Evolutionary conservation across 2,888 invertebrate species (phyloP).

Genomic region (Lasioglossum leucozonium): DNA sequence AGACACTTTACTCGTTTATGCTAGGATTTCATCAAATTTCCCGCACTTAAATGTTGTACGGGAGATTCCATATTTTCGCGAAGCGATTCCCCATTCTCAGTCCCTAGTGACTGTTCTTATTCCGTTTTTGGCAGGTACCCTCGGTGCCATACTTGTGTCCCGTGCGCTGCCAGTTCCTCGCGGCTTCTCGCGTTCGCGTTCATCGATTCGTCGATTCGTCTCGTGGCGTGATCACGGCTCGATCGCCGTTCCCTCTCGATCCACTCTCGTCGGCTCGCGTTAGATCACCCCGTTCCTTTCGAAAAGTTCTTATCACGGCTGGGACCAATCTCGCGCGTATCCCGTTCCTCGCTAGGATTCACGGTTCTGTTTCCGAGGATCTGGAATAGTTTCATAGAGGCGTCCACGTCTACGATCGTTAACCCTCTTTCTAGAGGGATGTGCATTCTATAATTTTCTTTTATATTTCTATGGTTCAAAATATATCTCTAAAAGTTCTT

Average conservation of each 20-base stretch:
- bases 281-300: background rate
- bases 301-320: conserved; percentile 37
- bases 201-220: conserved; percentile 42
- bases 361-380: background rate
- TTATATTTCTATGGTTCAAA: background rate
- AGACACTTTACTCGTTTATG: conserved; percentile 23
- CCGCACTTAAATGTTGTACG: background rate
- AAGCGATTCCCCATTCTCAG: background rate
- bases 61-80: background rate
- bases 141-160: conserved; percentile 43
- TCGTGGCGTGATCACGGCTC: conserved; percentile 57
- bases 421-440: background rate
- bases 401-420: conserved; percentile 3
- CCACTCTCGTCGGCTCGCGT: conserved; percentile 39
- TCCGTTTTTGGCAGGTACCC: conserved; percentile 22
- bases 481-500: background rate
- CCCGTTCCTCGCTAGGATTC: background rate
- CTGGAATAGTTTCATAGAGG: background rate
- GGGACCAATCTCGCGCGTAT: conserved; percentile 60
- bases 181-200: conserved; percentile 44
- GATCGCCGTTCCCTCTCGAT: conserved; percentile 43
- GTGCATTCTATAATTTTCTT: background rate
- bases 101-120: background rate
- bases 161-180: conserved; percentile 29
- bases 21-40: background rate